Percentiles rank a stretch among this genome's conserved stretches.
Conservation (phyloP, 2,888 invertebrate genomes). For the Gibbula magus region DNA sequence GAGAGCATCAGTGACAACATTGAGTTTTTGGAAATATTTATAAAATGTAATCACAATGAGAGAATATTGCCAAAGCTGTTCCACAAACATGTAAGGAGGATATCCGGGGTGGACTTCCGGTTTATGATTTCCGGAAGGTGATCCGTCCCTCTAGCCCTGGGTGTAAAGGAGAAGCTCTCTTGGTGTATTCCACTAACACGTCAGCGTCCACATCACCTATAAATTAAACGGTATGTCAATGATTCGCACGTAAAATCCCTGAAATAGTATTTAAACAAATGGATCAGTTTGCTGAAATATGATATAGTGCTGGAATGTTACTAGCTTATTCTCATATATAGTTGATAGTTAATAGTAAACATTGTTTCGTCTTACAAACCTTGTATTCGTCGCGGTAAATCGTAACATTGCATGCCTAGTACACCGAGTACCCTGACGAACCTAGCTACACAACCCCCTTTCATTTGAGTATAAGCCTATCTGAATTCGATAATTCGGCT, state of each 20-base stretch:
- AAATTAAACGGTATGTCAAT: neutral
- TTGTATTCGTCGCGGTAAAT: too few relatives aligned
- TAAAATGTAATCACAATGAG: too few relatives aligned
- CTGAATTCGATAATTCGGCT: constrained; percentile 81
- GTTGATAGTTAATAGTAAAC: neutral
- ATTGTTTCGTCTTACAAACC: neutral
- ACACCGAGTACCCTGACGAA: constrained; percentile 41
- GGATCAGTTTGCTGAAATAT: too few relatives aligned
- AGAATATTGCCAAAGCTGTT: too few relatives aligned
- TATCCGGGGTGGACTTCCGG: too few relatives aligned
- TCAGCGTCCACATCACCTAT: constrained; percentile 55
- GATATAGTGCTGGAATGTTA: too few relatives aligned
- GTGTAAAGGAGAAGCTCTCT: constrained; percentile 39
- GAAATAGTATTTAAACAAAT: too few relatives aligned
- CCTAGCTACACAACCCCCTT: constrained; percentile 78
- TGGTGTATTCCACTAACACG: constrained; percentile 48
- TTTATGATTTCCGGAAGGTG: constrained; percentile 41
- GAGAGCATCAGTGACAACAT: too few relatives aligned
- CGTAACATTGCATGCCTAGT: too few relatives aligned
- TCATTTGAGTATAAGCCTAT: constrained; percentile 85
- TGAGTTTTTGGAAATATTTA: too few relatives aligned
- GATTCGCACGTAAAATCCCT: neutral
- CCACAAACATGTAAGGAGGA: too few relatives aligned
- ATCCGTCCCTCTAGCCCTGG: constrained; percentile 53
- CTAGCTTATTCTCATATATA: too few relatives aligned